Evolutionary conservation across 2,113 vertebrate genomes (phyloP), one percentile per base, ranked within the genome.

Genomic region (Axis porcinus): DNA sequence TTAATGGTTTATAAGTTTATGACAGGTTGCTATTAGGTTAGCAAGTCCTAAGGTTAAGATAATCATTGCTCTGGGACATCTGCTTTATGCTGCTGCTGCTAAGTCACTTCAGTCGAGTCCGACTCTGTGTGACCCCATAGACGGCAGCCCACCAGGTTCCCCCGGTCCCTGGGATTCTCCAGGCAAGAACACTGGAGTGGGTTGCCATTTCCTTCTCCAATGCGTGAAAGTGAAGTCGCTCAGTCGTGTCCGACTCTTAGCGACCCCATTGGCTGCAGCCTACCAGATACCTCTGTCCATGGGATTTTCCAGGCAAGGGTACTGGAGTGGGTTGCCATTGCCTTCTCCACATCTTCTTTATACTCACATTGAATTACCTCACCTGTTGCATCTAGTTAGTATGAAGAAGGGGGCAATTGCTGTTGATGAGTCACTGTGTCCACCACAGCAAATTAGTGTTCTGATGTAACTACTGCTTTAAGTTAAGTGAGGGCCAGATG

Each of bases 21-120:
- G 23, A 55, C 6, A 85, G 47, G 13, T 28, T 91, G 86, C 64
- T 90, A 64, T 89, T 95, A 89, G 33, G 23, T 95, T 92, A 97
- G 50, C 33, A 97, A 92, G 50, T 45, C n/a, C 40, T 94, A 93
- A 76, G 88, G 33, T 93, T 91, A 94, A 97, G 93, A 76, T 81
- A 40, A 90, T 88, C 40, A 33, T 25, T 87, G 50, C 83, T 64
- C 30, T 45, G 15, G 60, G 40, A 78, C 47, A 90, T 92, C 16
- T 94, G 55, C 45, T 87, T 92, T 94, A 79, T 52, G 64, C 33
- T n/a, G 16, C 33, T 67, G 33, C 60, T n/a, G 15, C 62, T n/a
- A 67, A 67, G 64, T 67, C 4, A 2, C 64, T 67, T 67, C 33
- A 67, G 4, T n/a, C 2, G 2, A 9, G 33, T 67, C 33, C 1